A percentile compares a stretch with the other conserved stretches of the same genome.
These are phyloP conservation scores for Tenrec ecaudatus DNA, from an alignment of 2,113 vertebrate genomes.

Conservation along the genomic window DNA sequence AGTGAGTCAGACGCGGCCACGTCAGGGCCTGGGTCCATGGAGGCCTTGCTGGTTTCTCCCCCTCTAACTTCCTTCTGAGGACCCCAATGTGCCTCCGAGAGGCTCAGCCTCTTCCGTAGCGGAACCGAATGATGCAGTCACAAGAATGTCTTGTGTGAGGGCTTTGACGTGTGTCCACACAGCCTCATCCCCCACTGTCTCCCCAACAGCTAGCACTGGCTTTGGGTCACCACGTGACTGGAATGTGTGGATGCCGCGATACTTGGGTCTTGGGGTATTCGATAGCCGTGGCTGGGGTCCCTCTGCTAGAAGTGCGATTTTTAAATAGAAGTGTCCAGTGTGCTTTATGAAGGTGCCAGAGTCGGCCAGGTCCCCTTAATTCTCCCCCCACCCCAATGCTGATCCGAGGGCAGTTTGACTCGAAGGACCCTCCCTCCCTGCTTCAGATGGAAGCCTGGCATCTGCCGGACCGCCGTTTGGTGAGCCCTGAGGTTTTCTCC, in stretches of 20 bases:
- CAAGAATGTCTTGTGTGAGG: neutral
- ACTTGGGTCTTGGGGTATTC: neutral
- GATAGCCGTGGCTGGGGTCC: neutral
- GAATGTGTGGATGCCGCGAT: neutral
- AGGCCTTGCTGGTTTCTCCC: neutral
- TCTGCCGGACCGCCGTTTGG: neutral
- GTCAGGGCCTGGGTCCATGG: neutral
- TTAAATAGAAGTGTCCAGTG: neutral
- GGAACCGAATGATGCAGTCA: neutral
- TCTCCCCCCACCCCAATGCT: neutral
- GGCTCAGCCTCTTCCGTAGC: neutral
- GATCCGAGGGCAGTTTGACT: neutral
- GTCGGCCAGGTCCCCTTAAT: neutral
- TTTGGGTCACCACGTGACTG: neutral
- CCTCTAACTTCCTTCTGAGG: neutral
- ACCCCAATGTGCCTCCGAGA: neutral
- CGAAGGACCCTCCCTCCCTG: neutral
- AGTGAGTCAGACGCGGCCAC: neutral
- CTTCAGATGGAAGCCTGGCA: neutral
- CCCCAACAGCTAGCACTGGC: neutral
- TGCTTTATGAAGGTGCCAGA: neutral
- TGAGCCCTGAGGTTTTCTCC: neutral
- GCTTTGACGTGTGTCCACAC: neutral
- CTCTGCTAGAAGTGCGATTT: neutral
- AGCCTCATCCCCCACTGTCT: neutral